A percentile compares a stretch with the other conserved stretches of the same genome.
These are phyloP conservation scores for Brachyistius frenatus DNA, from an alignment of 2,113 vertebrate genomes.

Conservation along the genomic window DNA sequence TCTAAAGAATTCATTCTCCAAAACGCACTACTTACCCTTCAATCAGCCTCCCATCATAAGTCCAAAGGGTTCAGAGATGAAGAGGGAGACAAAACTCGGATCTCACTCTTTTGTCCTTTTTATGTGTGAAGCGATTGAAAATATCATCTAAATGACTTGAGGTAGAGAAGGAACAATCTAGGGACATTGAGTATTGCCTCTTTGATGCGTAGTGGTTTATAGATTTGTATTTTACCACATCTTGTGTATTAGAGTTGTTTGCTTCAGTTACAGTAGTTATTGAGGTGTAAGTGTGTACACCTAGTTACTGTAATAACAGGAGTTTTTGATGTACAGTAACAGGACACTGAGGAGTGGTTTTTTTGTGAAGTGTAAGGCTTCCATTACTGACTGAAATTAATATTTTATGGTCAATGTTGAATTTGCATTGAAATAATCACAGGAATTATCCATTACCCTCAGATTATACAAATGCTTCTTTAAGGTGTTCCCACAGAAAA, in stretches of 20 bases:
- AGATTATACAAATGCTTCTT: background rate
- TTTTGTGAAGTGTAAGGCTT: background rate
- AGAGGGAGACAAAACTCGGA: conserved; percentile 72
- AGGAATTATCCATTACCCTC: background rate
- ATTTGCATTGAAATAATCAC: background rate
- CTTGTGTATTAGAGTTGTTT: conserved; percentile 42
- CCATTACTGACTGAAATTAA: background rate
- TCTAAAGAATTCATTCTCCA: conserved; percentile 83
- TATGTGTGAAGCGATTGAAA: conserved; percentile 71
- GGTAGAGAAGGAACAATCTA: conserved; percentile 66
- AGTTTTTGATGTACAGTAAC: background rate
- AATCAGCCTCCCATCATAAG: conserved; percentile 81
- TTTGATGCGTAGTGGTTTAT: conserved; percentile 54
- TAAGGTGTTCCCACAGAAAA: no score
- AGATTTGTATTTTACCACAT: conserved; percentile 40
- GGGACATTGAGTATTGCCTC: conserved; percentile 62
- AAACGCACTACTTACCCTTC: conserved; percentile 84
- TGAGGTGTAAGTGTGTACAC: conserved; percentile 31
- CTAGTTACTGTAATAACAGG: background rate
- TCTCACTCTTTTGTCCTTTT: conserved; percentile 77
- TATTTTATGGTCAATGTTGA: background rate
- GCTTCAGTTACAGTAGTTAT: conserved; percentile 1
- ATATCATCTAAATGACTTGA: conserved; percentile 74
- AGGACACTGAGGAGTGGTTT: background rate
- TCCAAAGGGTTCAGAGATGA: conserved; percentile 80